Conservation (phyloP, 1,140 invertebrate genomes). For the Scaptomyza montana region DNA sequence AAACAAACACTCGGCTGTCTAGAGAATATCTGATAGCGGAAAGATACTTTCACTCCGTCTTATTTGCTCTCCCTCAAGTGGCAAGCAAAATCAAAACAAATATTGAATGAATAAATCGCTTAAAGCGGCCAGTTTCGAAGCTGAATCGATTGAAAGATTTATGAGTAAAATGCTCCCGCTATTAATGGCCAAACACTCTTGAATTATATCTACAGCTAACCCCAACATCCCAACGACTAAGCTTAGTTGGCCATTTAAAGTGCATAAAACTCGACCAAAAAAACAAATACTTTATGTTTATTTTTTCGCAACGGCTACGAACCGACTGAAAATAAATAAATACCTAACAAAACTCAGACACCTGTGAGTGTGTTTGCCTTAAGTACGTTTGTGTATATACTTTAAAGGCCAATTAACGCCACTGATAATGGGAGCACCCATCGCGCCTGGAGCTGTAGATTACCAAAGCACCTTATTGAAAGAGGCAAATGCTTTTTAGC, state of each 20-base stretch:
- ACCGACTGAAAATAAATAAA: conserved; percentile 57
- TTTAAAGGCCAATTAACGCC: conserved; percentile 63
- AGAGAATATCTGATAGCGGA: conserved; percentile 29
- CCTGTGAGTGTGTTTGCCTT: conserved; percentile 7
- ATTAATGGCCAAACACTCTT: conserved; percentile 67
- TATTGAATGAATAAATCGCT: conserved; percentile 67
- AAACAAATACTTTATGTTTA: conserved; percentile 50
- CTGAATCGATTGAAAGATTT: conserved; percentile 75
- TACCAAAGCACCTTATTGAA: neutral
- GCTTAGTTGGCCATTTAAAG: conserved; percentile 59
- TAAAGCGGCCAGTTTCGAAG: conserved; percentile 62
- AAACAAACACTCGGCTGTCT: conserved; percentile 9
- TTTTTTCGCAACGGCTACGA: conserved; percentile 47
- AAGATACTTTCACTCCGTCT: conserved; percentile 29
- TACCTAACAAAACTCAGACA: conserved; percentile 29
- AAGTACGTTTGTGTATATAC: conserved; percentile 7
- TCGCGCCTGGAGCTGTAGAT: conserved; percentile 5
- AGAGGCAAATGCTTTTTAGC: neutral
- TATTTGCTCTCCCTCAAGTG: conserved; percentile 34
- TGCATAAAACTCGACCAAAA: conserved; percentile 62
- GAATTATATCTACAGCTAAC: conserved; percentile 62
- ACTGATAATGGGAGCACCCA: conserved; percentile 51
- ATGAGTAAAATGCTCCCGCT: conserved; percentile 63
- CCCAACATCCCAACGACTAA: conserved; percentile 1
- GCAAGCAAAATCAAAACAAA: conserved; percentile 48